Evolutionary conservation across 2,888 invertebrate species (phyloP), one percentile per base, ranked within the genome.

Genomic region (Epirrita christyi): DNA sequence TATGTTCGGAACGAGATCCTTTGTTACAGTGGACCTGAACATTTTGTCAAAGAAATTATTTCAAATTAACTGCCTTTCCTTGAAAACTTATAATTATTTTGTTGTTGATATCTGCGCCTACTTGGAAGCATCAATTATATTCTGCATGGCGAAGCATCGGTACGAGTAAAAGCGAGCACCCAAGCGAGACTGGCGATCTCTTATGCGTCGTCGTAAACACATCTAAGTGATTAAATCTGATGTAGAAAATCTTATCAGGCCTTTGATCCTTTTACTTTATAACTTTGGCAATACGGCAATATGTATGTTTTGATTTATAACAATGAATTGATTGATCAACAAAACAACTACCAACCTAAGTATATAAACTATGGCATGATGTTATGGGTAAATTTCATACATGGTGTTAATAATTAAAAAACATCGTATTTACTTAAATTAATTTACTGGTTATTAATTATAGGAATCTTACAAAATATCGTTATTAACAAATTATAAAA

Each of bases 161-260:
- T n/a, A n/a, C n/a, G n/a, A n/a, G n/a, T 77, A 90, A 91, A 87
- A 91, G 91, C 80, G 74, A 9, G 75, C 84, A 75, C 61, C 87
- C 82, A 83, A 77, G 82, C 88, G 86, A 63, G 75, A 81, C 90
- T 67, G 77, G 62, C 80, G 75, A 81, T 83, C 80, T 82, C 76
- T 76, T 79, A 80, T 80, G 75, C 44, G 56, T 55, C 54, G 44
- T 63, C 51, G 49, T 56, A 60, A 60, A 60, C 52, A 56, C 40
- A 54, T 50, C 49, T 42, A 49, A 43, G 44, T 41, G 36, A 45
- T 58, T 53, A 44, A 21, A 58, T 41, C 44, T 45, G 7, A 29
- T 29, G 15, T 34, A 57, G 40, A 32, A 32, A 29, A 38, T 46
- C 42, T 37, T 11, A 13, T 43, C 0, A 47, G 40, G 42, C 34